A percentile compares a stretch with the other conserved stretches of the same genome.
phyloP scores from a whole-genome alignment of 2,113 vertebrate species.

The Triplophysa tibetana region DNA sequence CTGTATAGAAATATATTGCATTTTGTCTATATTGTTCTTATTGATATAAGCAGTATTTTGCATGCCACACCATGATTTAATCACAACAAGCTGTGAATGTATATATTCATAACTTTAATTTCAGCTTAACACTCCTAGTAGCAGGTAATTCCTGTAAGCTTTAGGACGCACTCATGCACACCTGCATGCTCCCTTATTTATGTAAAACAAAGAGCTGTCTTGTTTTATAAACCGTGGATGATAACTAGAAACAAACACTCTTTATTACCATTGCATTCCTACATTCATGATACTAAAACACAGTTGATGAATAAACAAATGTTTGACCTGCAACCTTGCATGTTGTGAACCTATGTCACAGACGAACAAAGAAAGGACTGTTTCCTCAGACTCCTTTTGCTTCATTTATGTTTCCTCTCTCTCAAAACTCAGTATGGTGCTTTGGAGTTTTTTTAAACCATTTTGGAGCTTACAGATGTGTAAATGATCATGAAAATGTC shows the following conservation, averaged over 20 bases:
- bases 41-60: not conserved
- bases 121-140: too few relatives aligned
- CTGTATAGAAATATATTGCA: not conserved
- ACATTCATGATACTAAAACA: not conserved
- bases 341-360: not conserved
- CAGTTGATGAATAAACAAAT: conserved; percentile 10
- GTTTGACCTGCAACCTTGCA: not conserved
- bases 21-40: not conserved
- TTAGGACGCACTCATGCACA: not conserved
- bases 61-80: not conserved
- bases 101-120: too few relatives aligned
- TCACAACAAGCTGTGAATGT: not conserved
- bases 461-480: too few relatives aligned
- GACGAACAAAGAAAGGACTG: not conserved
- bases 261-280: not conserved
- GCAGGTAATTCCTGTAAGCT: not conserved
- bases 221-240: not conserved
- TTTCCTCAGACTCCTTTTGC: not conserved
- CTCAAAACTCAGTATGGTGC: too few relatives aligned
- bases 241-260: not conserved
- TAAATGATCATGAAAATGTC: not conserved
- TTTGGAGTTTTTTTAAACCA: too few relatives aligned
- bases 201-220: not conserved
- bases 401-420: too few relatives aligned
- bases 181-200: conserved; percentile 9